Percentiles rank a stretch among this genome's conserved stretches.
These are phyloP conservation scores for Vultur gryphus DNA, from an alignment of 2,797 vertebrate genomes.

Conservation along the genomic window DNA sequence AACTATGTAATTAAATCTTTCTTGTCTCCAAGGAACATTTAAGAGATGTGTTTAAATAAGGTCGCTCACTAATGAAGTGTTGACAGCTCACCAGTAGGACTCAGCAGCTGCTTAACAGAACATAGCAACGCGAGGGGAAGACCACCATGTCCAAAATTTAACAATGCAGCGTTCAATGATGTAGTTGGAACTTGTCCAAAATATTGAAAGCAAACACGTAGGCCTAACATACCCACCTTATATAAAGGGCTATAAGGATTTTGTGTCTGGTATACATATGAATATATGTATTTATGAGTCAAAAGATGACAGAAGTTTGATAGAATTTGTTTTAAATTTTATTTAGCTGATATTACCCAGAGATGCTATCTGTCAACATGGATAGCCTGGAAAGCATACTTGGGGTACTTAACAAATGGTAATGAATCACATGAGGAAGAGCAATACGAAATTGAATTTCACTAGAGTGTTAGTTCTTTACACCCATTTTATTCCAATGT, in stretches of 20 bases:
- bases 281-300: neutral
- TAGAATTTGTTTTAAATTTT: neutral
- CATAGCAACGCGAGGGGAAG: neutral
- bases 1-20: neutral
- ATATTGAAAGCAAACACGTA: neutral
- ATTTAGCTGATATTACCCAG: neutral
- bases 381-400: fast-evolving
- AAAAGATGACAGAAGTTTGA: neutral
- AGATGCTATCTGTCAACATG: neutral
- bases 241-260: neutral
- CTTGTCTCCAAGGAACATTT: neutral
- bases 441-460: neutral
- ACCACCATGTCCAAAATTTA: neutral
- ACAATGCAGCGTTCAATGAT: neutral
- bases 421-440: neutral
- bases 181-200: neutral
- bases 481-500: neutral
- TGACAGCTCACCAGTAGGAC: neutral
- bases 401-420: neutral
- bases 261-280: neutral
- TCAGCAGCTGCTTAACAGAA: neutral
- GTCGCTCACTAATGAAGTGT: neutral
- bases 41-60: neutral
- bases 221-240: neutral
- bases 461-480: neutral